These are phyloP conservation scores for Sepioteuthis lessoniana DNA, from an alignment of 2,888 invertebrate genomes.

Conservation along the genomic window DNA sequence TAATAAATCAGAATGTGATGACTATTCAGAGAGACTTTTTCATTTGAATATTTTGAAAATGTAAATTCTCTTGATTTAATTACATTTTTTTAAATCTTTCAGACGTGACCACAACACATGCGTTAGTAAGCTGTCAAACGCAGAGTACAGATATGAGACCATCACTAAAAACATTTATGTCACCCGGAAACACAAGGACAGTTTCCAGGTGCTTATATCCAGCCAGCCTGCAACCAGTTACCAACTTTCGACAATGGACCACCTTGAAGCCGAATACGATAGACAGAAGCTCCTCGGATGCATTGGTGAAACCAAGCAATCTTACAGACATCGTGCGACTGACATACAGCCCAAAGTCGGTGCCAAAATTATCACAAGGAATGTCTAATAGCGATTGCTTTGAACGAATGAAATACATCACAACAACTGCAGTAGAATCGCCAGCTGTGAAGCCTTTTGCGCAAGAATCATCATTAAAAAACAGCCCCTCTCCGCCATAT, in stretches of 20 bases:
- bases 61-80: neutral
- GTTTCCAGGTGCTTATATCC: neutral
- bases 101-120: neutral
- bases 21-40: no score
- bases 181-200: neutral
- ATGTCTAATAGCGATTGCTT: neutral
- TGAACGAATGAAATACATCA: neutral
- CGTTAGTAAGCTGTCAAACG: neutral
- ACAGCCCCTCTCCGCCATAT: neutral
- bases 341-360: neutral
- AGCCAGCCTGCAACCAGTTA: neutral
- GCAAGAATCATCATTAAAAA: neutral
- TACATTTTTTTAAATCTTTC: neutral
- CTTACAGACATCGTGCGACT: constrained; percentile 18
- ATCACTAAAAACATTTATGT: neutral
- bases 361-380: constrained; percentile 4
- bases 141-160: neutral
- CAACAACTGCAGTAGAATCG: neutral
- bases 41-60: no score
- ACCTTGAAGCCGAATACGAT: neutral
- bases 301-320: neutral
- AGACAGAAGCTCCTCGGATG: neutral
- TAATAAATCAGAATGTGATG: no score
- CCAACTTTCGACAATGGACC: neutral
- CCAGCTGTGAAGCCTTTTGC: neutral